These are phyloP conservation scores for Ptiloglossa arizonensis DNA, from an alignment of 1,140 invertebrate species.

Conservation along the genomic window DNA sequence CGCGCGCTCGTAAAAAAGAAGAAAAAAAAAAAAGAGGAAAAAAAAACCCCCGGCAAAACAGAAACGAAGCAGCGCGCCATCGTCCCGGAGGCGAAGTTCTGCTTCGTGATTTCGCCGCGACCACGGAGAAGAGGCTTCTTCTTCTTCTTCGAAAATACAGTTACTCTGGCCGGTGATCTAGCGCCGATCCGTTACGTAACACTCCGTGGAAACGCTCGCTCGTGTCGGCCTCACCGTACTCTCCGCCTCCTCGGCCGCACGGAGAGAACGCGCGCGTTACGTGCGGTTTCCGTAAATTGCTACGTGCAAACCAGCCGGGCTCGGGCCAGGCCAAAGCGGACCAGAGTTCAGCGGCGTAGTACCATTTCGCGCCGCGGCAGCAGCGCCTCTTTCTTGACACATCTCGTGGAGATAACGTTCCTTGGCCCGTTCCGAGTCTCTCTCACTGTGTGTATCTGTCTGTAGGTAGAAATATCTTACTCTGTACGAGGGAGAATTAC, in stretches of 20 bases:
- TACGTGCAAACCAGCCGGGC: constrained; percentile 62
- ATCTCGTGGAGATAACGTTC: constrained; percentile 2
- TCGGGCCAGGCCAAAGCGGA: background rate
- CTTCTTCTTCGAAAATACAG: constrained; percentile 65
- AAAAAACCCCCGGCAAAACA: background rate
- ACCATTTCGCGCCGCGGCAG: background rate
- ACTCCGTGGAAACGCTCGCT: constrained; percentile 65
- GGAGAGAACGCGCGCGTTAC: constrained; percentile 68
- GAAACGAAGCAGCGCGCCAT: background rate
- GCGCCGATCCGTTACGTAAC: constrained; percentile 68
- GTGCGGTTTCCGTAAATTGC: constrained; percentile 75
- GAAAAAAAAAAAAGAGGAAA: no score
- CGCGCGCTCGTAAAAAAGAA: no score
- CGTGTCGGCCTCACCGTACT: constrained; percentile 38
- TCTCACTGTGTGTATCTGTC: no score
- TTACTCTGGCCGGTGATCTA: constrained; percentile 64
- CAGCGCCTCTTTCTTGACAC: constrained; percentile 5
- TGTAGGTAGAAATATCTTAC: no score
- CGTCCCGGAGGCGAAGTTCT: constrained; percentile 50
- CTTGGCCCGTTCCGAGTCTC: background rate
- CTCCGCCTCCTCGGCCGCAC: constrained; percentile 36
- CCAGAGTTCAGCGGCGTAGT: background rate
- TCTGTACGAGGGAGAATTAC: background rate
- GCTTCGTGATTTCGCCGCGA: constrained; percentile 51
- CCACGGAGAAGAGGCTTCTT: constrained; percentile 38